phyloP scores from a whole-genome alignment of 2,113 vertebrate genomes.

The Daubentonia madagascariensis region DNA sequence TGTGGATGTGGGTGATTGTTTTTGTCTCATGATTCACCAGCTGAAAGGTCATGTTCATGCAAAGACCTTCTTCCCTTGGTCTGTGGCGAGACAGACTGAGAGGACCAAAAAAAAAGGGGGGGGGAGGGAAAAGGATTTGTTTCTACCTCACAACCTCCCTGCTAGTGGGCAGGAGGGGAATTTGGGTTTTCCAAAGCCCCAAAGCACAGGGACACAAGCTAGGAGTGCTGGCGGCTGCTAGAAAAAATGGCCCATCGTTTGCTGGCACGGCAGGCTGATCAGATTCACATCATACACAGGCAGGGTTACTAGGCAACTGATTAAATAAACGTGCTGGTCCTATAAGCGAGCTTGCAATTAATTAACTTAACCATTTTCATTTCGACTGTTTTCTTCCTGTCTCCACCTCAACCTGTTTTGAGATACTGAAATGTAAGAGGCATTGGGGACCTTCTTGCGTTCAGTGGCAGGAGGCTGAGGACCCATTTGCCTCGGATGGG shows the following conservation, averaged over 20 bases:
- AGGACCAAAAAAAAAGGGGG: neutral
- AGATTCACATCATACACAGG: conserved; percentile 82
- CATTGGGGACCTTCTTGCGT: neutral
- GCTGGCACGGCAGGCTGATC: conserved; percentile 80
- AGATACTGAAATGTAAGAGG: conserved; percentile 72
- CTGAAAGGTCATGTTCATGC: conserved; percentile 74
- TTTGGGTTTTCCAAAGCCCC: conserved; percentile 48
- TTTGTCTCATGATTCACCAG: conserved; percentile 71
- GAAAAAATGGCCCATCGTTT: conserved; percentile 76
- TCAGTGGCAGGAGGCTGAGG: neutral
- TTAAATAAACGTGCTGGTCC: conserved; percentile 88
- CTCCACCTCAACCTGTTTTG: conserved; percentile 65
- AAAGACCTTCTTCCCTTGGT: conserved; percentile 61
- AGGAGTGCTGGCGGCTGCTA: conserved; percentile 57
- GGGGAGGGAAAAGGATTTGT: neutral
- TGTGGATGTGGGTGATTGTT: conserved; percentile 68
- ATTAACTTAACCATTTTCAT: conserved; percentile 88
- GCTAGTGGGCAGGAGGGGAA: conserved; percentile 57
- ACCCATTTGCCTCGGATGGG: neutral
- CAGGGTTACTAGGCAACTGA: conserved; percentile 90
- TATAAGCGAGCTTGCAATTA: conserved; percentile 87
- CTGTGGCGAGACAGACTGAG: conserved; percentile 45
- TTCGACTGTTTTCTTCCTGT: conserved; percentile 80
- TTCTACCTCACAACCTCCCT: neutral
- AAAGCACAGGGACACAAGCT: conserved; percentile 33